These are phyloP conservation scores for Darevskia nairensis DNA, from an alignment of 2,797 vertebrate species.

Conservation along the genomic window DNA sequence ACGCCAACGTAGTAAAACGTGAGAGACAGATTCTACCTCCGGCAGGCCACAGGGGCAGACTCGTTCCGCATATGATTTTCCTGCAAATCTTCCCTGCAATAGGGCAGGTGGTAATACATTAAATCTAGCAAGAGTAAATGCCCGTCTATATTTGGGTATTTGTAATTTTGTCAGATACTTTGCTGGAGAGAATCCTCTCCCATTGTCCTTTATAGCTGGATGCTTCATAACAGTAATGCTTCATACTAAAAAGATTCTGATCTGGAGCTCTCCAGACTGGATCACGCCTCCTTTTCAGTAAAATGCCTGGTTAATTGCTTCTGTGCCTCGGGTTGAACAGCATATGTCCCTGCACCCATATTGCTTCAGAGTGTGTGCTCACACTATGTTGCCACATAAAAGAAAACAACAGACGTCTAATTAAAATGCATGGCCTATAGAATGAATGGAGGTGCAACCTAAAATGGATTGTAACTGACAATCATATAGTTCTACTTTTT, in stretches of 20 bases:
- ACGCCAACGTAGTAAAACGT: too few species aligned
- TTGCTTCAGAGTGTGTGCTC: slow-evolving; percentile 66
- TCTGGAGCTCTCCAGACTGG: slow-evolving; percentile 57
- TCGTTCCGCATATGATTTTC: too few species aligned
- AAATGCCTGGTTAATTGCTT: slow-evolving; percentile 67
- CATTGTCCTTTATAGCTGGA: too few species aligned
- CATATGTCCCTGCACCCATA: slow-evolving; percentile 70
- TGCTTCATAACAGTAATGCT: slow-evolving; percentile 49
- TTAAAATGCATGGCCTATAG: slow-evolving; percentile 63
- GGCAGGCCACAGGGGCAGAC: too few species aligned
- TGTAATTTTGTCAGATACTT: too few species aligned
- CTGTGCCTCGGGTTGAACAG: slow-evolving; percentile 65
- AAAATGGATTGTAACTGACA: slow-evolving; percentile 59
- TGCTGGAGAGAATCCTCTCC: too few species aligned
- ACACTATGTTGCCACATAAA: slow-evolving; percentile 62
- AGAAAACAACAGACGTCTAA: slow-evolving; percentile 63
- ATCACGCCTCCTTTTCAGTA: slow-evolving; percentile 65
- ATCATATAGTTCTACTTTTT: slow-evolving; percentile 46
- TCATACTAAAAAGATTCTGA: slow-evolving; percentile 48
- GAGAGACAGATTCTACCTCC: too few species aligned
- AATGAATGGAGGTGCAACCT: slow-evolving; percentile 58
- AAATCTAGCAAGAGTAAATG: too few species aligned
- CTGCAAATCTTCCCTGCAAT: too few species aligned
- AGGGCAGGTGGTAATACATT: too few species aligned
- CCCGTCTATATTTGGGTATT: too few species aligned